Evolutionary conservation across 92 coral and sea anemone species (phyloP), one percentile per base, ranked within the genome.

Genomic region (Palythoa grandis): DNA sequence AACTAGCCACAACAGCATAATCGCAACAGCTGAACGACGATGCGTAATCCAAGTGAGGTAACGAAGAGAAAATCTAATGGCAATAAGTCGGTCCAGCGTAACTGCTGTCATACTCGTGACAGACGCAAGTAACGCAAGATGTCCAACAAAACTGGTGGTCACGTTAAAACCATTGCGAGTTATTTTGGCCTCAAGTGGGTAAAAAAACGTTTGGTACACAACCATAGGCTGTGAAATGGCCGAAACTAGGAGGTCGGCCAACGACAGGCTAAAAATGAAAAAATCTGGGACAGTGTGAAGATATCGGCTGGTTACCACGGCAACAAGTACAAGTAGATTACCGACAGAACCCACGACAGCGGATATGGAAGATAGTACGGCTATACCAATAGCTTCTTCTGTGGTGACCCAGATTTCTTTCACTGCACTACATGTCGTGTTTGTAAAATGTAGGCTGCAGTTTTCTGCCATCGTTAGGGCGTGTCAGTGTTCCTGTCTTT

Each of bases 11-110:
- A 13, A 20, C 4, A 57, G 7, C 12, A 24, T n/a, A 54, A 54
- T 54, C 13, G 39, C 25, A 1, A 54, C 39, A 14, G 13, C 20
- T 10, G 66, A 54, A 23, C 68, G 68, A 13, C 43, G 87, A 83
- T 78, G 60, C 56, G 91, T 76, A 78, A 88, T 78, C 75, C 74
- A 80, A 74, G 38, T 10, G 22, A 25, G 50, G 58, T 87, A 87
- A 9, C 58, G 78, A 52, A 87, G 58, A n/a, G 90, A 69, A 56
- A 66, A 78, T 56, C 90, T 70, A 16, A 87, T 79, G 52, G 82
- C 82, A 23, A 86, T 68, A 39, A 74, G 47, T 16, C 82, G 79
- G 71, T 78, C 90, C n/a, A 87, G 24, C 29, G 90, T 80, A 35
- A 87, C 82, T 11, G 82, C 82, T 54, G 66, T 53, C 67, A 77